A percentile compares a stretch with the other conserved stretches of the same genome.
These are phyloP conservation scores for Drosophila subsilvestris DNA, from an alignment of 2,888 invertebrate genomes.

Conservation along the genomic window DNA sequence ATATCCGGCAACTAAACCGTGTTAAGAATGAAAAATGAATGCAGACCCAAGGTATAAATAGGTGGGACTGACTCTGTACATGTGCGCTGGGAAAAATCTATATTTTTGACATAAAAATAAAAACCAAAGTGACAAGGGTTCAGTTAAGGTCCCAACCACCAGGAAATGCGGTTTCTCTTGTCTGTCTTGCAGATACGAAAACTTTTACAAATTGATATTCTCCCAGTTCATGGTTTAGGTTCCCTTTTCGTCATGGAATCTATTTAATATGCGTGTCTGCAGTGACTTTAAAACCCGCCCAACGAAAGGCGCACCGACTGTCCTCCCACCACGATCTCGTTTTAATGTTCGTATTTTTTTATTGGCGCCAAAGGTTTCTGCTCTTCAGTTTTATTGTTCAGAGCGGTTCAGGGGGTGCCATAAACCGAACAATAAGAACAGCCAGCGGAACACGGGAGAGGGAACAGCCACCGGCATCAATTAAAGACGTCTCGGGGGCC, in stretches of 20 bases:
- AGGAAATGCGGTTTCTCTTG: constrained; percentile 57
- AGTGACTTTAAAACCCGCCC: constrained; percentile 56
- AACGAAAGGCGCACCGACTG: not conserved
- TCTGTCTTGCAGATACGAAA: constrained; percentile 71
- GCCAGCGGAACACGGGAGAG: not conserved
- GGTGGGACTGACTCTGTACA: constrained; percentile 6
- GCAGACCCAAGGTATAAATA: constrained; percentile 37
- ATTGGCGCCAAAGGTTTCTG: constrained; percentile 50
- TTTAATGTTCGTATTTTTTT: constrained; percentile 38
- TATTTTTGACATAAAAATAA: constrained; percentile 80
- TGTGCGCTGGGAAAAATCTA: constrained; percentile 58
- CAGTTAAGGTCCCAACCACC: constrained; percentile 37
- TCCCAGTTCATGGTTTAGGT: constrained; percentile 54
- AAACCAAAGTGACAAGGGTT: constrained; percentile 78
- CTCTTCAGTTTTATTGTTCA: constrained; percentile 47
- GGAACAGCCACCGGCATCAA: constrained; percentile 61
- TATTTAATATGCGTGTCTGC: constrained; percentile 60
- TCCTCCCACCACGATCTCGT: constrained; percentile 21
- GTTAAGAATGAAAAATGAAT: constrained; percentile 79
- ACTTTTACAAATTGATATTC: constrained; percentile 78
- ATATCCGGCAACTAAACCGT: constrained; percentile 79
- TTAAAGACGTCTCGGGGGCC: constrained; percentile 76
- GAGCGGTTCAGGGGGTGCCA: constrained; percentile 46
- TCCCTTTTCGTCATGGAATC: constrained; percentile 33
- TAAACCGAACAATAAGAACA: constrained; percentile 53